Conservation (phyloP, 2,888 invertebrate species). For the Eupithecia exiguata region DNA sequence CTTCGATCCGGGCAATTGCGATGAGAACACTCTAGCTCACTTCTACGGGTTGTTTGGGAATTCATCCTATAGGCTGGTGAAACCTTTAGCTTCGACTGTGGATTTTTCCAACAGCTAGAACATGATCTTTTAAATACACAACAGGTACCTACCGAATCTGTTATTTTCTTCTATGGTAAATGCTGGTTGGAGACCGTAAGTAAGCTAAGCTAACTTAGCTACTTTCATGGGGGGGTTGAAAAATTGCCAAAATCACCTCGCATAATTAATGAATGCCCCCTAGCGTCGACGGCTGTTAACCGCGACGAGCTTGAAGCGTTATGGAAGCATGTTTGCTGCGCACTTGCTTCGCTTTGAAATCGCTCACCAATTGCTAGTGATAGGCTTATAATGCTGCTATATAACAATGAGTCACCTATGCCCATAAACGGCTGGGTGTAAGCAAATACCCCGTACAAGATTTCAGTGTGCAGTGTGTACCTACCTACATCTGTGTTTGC, state of each 20-base stretch:
- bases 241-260: too few relatives aligned
- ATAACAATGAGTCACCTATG: conserved; percentile 23
- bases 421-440: conserved; percentile 26
- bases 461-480: conserved; percentile 42
- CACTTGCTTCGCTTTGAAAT: too few relatives aligned
- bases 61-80: background rate
- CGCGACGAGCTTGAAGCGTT: too few relatives aligned
- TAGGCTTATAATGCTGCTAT: background rate
- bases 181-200: background rate
- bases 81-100: background rate
- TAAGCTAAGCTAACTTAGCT: background rate
- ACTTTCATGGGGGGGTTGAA: too few relatives aligned
- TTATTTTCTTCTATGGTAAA: background rate
- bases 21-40: conserved; percentile 62
- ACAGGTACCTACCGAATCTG: background rate
- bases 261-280: too few relatives aligned
- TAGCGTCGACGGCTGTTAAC: too few relatives aligned
- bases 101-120: background rate
- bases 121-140: background rate
- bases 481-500: conserved; percentile 54
- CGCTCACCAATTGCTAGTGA: too few relatives aligned
- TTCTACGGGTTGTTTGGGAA: conserved; percentile 47
- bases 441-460: conserved; percentile 28
- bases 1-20: conserved; percentile 54
- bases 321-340: too few relatives aligned